Base-by-base conservation (phyloP, 1,140 invertebrate species). In the Papilio polyxenes region DNA sequence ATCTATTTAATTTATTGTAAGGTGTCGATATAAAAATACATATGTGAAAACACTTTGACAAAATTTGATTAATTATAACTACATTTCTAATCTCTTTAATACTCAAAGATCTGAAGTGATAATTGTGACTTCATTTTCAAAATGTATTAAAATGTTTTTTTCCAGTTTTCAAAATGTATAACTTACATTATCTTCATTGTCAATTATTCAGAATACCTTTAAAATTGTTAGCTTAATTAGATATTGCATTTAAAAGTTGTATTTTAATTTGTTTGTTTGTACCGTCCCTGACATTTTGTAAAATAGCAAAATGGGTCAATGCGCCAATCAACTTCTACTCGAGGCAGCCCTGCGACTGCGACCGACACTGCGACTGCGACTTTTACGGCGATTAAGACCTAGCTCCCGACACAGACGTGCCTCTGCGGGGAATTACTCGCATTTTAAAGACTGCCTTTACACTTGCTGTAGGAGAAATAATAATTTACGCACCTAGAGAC, bases 281-380 rank as follows among this genome's bases (percentile, higher is more conserved):
- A 17, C 17, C 53, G 62, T 1, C 76, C 76, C 76, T 78, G 31
- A 40, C 53, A 49, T 75, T 23, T 75, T 51, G 20, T 31, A 59
- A 59, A 78, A 78, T 78, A 78, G 31, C 53, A 44, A 78, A 62
- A 78, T 78, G 37, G 76, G 76, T 62, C 76, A 78, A 78, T 44
- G 76, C 53, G 31, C 76, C 53, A 78, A 78, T 78, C 40, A 62
- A 78, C 23, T 62, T 44, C 11, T 44, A 10, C 51, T 7, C n/a
- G 44, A 6, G 53, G 11, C 53, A 78, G 76, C 76, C 53, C 76
- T 78, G 53, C 2, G 56, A 59, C 17, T 59, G 15, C 17, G 17
- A n/a, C 17, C n/a, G 51, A 1, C 13, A 15, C 13, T 15, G 51
- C 51, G 13, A 59, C 56, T 59, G 56, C 56, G 56, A n/a, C 56